Base-by-base conservation (phyloP, 2,113 vertebrate genomes). In the Sturnus vulgaris region DNA sequence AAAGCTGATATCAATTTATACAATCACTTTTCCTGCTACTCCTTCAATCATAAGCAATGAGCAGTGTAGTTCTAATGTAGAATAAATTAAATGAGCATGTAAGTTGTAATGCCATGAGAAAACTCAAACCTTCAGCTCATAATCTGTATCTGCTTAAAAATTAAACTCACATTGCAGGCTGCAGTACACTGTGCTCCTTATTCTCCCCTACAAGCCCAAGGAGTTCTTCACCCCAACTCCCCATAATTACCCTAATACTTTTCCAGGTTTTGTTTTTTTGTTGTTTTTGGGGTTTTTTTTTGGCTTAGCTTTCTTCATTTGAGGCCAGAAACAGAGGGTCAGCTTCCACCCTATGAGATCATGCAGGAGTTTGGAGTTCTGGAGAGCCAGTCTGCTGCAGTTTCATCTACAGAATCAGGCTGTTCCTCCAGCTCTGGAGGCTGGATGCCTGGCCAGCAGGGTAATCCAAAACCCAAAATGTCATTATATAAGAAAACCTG, bases 271-370 rank as follows among this genome's bases (percentile, higher is more conserved):
- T 47, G 46, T 8, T 49, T 60, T 76, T 55, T 70, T 71, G 22
- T 13, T 30, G 18, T 53, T 24, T 57, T 56, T 40, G n/a, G n/a
- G 37, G 37, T 77, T 50, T 50, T 77, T 52, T 60, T 77, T 53
- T 79, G 69, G 69, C 81, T 86, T 72, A 24, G 24, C 56, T n/a
- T 24, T 69, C 35, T 60, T 73, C 59, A 68, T 56, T 66, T 86
- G 68, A 86, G 44, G 85, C 55, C 79, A 94, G 52, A 95, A 91
- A 89, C 68, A 81, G 70, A 77, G 30, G 56, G 55, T 90, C 71
- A 85, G 85, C 64, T 95, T 95, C 91, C 86, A 95, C 86, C 89
- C 93, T 70, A 63, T 96, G 88, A 97, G 82, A 94, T 97, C 94
- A 95, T 40, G 53, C 50, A 46, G 64, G 70, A 92, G 61, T 49